A percentile compares a stretch with the other conserved stretches of the same genome.
Evolutionary conservation across 2,888 invertebrate species (phyloP).

Genomic region (Hofmannophila pseudospretella): DNA sequence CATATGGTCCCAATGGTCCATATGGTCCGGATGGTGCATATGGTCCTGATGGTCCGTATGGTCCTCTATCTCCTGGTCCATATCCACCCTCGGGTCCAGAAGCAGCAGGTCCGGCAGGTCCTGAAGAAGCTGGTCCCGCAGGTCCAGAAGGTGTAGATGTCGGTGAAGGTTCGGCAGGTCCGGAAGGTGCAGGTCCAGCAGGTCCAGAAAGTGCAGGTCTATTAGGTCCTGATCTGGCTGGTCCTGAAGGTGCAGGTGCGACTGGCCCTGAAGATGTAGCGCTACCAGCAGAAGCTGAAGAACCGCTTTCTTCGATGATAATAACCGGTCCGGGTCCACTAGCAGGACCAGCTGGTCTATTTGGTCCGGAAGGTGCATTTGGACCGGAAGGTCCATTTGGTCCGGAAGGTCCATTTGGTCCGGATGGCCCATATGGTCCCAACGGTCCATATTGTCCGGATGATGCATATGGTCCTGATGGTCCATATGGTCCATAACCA

Average conservation of each 20-base stretch:
- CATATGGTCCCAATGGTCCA: no score
- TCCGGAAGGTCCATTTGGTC: conserved; percentile 5
- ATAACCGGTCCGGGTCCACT: neutral
- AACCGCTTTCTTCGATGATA: neutral
- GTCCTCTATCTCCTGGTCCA: neutral
- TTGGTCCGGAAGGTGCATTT: conserved; percentile 3
- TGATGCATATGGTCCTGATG: neutral
- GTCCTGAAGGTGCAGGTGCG: neutral
- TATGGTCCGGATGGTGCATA: no score
- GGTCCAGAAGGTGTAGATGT: neutral
- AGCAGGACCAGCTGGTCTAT: neutral
- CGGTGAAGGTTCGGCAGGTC: neutral
- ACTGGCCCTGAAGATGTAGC: conserved; percentile 5
- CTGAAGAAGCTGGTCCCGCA: neutral
- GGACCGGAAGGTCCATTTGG: neutral
- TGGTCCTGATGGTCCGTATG: neutral
- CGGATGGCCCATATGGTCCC: neutral
- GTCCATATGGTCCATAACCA: conserved; percentile 4
- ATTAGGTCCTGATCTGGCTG: neutral
- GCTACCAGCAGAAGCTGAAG: neutral
- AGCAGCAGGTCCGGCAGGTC: conserved; percentile 4
- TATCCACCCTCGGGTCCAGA: conserved; percentile 2
- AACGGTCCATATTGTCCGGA: neutral
- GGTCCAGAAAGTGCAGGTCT: no score
- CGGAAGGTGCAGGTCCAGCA: no score